A percentile compares a stretch with the other conserved stretches of the same genome.
These are phyloP conservation scores for Rhinatrema bivittatum DNA, from an alignment of 2,797 vertebrate genomes.

Conservation along the genomic window DNA sequence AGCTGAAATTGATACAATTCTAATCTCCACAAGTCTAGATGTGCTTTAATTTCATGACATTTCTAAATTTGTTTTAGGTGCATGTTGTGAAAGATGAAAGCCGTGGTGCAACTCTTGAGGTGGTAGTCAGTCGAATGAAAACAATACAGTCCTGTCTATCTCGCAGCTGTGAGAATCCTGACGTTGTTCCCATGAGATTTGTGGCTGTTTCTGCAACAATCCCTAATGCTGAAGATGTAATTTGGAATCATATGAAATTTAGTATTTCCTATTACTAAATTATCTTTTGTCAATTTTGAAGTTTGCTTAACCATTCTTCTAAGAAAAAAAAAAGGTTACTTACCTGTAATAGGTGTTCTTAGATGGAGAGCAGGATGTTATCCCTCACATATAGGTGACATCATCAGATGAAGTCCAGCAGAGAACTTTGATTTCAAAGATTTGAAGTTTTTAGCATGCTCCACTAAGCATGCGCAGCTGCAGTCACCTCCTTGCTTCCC, in stretches of 20 bases:
- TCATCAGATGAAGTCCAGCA: no score
- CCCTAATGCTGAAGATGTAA: slow-evolving; percentile 88
- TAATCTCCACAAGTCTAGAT: no score
- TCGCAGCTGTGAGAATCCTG: slow-evolving; percentile 44
- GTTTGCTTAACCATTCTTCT: neutral
- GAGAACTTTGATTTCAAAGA: no score
- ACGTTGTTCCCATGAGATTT: slow-evolving; percentile 71
- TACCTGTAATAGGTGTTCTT: no score
- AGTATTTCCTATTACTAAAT: neutral
- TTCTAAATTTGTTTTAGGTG: slow-evolving; percentile 68
- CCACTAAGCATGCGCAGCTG: no score
- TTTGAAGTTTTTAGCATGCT: no score
- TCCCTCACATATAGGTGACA: no score
- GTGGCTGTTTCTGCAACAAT: slow-evolving; percentile 93
- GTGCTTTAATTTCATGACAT: neutral
- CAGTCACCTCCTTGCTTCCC: no score
- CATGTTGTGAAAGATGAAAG: slow-evolving; percentile 87
- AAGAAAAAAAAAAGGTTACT: neutral
- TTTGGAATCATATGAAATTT: slow-evolving; percentile 37
- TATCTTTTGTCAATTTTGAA: neutral
- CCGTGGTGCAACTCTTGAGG: slow-evolving; percentile 91
- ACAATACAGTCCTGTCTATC: slow-evolving; percentile 66
- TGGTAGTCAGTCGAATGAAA: slow-evolving; percentile 97
- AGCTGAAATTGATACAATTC: no score
- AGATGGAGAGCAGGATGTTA: no score